A percentile compares a stretch with the other conserved stretches of the same genome.
Conservation (phyloP, 2,888 invertebrate genomes). For the Cataglyphis albicans region DNA sequence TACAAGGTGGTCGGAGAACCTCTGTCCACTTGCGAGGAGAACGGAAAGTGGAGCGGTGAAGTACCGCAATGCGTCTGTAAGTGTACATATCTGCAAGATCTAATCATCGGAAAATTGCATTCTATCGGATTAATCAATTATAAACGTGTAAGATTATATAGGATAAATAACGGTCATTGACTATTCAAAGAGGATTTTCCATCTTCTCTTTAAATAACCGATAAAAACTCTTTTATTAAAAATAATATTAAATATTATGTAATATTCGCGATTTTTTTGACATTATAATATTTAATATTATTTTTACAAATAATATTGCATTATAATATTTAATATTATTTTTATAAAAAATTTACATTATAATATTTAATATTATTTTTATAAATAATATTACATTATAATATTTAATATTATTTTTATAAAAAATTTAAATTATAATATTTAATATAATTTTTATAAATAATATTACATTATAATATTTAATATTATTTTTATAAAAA, state of each 20-base stretch:
- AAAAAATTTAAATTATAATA: too few species aligned
- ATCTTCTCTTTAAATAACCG: neutral
- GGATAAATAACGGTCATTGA: neutral
- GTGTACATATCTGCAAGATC: constrained; percentile 85
- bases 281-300: too few species aligned
- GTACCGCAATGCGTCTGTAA: constrained; percentile 95
- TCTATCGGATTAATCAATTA: neutral
- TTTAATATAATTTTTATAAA: too few species aligned
- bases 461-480: too few species aligned
- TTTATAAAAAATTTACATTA: too few species aligned
- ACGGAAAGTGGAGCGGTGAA: constrained; percentile 94
- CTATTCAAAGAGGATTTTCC: neutral
- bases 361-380: too few species aligned
- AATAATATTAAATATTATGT: neutral
- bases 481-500: too few species aligned
- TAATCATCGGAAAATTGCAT: neutral
- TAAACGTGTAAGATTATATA: neutral
- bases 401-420: too few species aligned
- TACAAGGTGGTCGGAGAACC: constrained; percentile 95
- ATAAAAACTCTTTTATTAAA: neutral
- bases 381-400: too few species aligned
- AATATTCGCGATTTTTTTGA: neutral
- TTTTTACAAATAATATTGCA: too few species aligned
- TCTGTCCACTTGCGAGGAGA: constrained; percentile 94
- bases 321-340: too few species aligned